Base-by-base conservation (phyloP, 2,888 invertebrate genomes). In the Scaeva pyrastri region DNA sequence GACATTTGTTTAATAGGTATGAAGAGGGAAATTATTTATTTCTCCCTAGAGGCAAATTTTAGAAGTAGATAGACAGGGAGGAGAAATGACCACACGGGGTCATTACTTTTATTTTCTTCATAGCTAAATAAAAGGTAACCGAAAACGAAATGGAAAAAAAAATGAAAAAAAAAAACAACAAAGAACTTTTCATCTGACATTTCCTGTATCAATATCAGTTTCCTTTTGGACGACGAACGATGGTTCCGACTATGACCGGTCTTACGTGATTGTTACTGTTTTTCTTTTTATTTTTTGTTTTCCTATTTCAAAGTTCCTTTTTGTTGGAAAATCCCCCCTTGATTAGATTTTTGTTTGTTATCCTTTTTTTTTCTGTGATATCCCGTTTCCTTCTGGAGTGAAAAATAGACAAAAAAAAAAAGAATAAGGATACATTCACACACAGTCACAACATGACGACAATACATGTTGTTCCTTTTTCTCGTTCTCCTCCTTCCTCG, bases 141-240 rank as follows among this genome's bases (percentile, higher is more conserved):
- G n/a, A 39, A 50, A 39, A 52, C 52, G 4, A 31, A 8, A 31
- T 7, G 31, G 6, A 31, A 39, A 48, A 12, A 31, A 16, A 23
- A 43, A 43, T 23, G 11, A 10, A 39, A 39, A 10, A 39, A 39
- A 3, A 43, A 62, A 2, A 23, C 14, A 43, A 58, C 19, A 58
- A 19, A 60, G 31, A 60, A 62, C 50, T 60, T 52, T 41, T 50
- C 39, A 11, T 39, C 48, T 50, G 76, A 77, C 76, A 77, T 81
- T 80, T 85, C 80, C 85, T 70, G 80, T 85, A 85, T 85, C 76
- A 85, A 76, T 81, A 80, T 66, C 50, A 10, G 39, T 41, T 19
- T 12, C 16, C 26, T 10, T n/a, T n/a, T 16, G 16, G 26, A 45
- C 26, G 1, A 26, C 74, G 6, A 45, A 6, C 2, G 14, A 43